A percentile compares a stretch with the other conserved stretches of the same genome.
phyloP scores from a whole-genome alignment of 2,888 invertebrate genomes.

The Tenodera sinensis region DNA sequence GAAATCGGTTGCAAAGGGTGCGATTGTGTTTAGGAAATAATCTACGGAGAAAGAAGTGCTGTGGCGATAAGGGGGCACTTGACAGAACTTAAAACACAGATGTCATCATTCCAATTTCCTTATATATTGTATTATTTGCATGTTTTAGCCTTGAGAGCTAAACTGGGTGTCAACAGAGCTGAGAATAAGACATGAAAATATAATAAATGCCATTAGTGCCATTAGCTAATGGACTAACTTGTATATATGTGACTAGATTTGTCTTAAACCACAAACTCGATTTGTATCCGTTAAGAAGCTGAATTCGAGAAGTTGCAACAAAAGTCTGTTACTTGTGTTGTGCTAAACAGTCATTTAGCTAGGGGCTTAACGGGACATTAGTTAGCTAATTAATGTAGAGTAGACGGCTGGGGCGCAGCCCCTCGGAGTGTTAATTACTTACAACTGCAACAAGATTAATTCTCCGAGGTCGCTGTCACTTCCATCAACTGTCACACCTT shows the following conservation, averaged over 20 bases:
- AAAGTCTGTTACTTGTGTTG: background rate
- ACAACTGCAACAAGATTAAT: background rate
- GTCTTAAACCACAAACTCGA: background rate
- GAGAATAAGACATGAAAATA: background rate
- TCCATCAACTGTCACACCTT: background rate
- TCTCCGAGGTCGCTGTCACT: background rate
- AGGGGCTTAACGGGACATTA: conserved; percentile 9
- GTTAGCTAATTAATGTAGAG: conserved; percentile 10
- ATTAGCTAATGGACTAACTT: background rate
- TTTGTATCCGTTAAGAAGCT: background rate
- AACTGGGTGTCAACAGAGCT: too few species aligned
- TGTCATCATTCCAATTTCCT: too few species aligned
- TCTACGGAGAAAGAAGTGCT: too few species aligned
- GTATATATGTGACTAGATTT: background rate
- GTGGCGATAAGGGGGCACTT: too few species aligned
- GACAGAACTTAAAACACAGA: too few species aligned
- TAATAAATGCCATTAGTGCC: background rate
- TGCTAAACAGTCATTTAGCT: background rate
- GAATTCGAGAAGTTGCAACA: background rate
- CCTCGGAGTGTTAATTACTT: background rate
- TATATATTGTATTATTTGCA: too few species aligned
- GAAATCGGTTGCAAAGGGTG: too few species aligned
- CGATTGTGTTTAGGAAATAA: too few species aligned
- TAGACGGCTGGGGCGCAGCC: background rate
- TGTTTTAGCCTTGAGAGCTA: too few species aligned